phyloP scores from a whole-genome alignment of 1,140 invertebrate genomes.

The Tetragnatha versicolor region DNA sequence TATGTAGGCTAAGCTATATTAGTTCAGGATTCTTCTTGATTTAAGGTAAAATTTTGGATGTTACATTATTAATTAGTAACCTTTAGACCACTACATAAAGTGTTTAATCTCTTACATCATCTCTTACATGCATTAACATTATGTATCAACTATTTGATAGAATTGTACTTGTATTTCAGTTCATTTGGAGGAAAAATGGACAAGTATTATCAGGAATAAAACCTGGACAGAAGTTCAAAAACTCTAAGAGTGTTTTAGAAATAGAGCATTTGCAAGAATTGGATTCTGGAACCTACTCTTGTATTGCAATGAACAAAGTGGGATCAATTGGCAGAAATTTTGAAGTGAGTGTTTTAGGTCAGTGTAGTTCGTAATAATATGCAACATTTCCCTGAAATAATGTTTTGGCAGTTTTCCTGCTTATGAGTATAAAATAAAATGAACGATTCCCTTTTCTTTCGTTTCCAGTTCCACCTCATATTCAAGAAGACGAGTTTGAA shows the following conservation, averaged over 20 bases:
- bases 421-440: neutral
- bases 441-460: too few species aligned
- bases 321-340: conserved; percentile 39
- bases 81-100: too few species aligned
- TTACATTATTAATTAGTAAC: too few species aligned
- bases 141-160: neutral
- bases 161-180: conserved; percentile 21
- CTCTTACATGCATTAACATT: too few species aligned
- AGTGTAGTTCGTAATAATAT: conserved; percentile 52
- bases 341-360: conserved; percentile 56
- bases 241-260: conserved; percentile 9
- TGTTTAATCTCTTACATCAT: too few species aligned
- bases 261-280: conserved; percentile 15
- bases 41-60: too few species aligned
- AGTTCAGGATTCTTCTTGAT: too few species aligned
- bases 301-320: conserved; percentile 49
- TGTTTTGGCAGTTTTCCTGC: neutral
- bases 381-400: neutral
- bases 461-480: conserved; percentile 32
- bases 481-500: conserved; percentile 32
- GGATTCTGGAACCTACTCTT: conserved; percentile 45
- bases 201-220: conserved; percentile 5
- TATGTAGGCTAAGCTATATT: too few species aligned
- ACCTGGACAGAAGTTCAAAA: conserved; percentile 1
- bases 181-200: conserved; percentile 37